Percentiles rank a stretch among this genome's conserved stretches.
phyloP scores from a whole-genome alignment of 2,888 invertebrate genomes.

The Hylaea fasciaria region DNA sequence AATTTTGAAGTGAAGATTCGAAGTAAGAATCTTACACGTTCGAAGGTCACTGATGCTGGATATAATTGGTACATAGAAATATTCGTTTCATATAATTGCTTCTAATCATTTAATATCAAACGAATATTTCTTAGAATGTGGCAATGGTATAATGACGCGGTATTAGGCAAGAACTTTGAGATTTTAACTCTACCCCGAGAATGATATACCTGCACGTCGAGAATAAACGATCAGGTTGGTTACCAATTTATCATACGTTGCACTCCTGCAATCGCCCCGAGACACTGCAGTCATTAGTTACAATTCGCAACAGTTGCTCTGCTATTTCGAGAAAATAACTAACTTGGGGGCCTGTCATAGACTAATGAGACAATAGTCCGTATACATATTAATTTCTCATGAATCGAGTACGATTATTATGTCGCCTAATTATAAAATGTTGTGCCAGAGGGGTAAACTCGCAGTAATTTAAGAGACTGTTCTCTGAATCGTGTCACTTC shows the following conservation, averaged over 20 bases:
- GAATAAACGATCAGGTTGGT: conserved; percentile 63
- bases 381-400: conserved; percentile 37
- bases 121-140: conserved; percentile 44
- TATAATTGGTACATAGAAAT: conserved; percentile 6
- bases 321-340: conserved; percentile 66
- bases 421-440: conserved; percentile 35
- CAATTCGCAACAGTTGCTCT: conserved; percentile 71
- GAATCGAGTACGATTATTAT: conserved; percentile 36
- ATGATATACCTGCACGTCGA: conserved; percentile 57
- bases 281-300: conserved; percentile 71
- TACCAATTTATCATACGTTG: conserved; percentile 67
- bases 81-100: too few species aligned
- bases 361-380: conserved; percentile 43
- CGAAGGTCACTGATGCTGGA: conserved; percentile 12
- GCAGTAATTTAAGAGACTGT: conserved; percentile 40
- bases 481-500: conserved; percentile 39
- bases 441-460: conserved; percentile 53
- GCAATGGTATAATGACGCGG: conserved; percentile 45
- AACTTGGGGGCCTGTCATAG: conserved; percentile 51
- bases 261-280: conserved; percentile 60
- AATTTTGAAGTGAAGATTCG: conserved; percentile 13
- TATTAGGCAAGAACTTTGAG: conserved; percentile 36
- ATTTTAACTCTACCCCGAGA: conserved; percentile 43
- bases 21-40: conserved; percentile 9
- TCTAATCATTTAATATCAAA: too few species aligned